Percentiles rank a stretch among this genome's conserved stretches.
Conservation (phyloP, 1,140 invertebrate species). For the Psix sp. region DNA sequence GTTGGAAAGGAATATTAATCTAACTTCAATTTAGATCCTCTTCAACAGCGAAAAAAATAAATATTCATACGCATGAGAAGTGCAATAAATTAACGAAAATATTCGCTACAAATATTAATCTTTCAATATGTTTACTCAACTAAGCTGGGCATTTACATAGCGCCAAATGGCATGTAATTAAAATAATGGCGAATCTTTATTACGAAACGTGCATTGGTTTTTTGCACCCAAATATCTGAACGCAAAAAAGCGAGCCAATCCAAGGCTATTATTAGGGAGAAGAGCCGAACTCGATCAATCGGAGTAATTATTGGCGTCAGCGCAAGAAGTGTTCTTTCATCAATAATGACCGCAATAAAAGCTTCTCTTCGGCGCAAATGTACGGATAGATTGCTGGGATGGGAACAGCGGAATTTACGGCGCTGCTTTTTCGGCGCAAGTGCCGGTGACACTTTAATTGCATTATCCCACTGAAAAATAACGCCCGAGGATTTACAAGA, state of each 20-base stretch:
- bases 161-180: too few relatives aligned
- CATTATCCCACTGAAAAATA: conserved; percentile 34
- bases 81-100: too few relatives aligned
- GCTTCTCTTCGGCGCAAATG: not conserved
- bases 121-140: too few relatives aligned
- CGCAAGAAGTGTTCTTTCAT: conserved; percentile 15
- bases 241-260: conserved; percentile 2
- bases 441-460: conserved; percentile 42
- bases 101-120: too few relatives aligned
- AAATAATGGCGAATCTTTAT: not conserved
- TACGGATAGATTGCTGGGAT: too few relatives aligned
- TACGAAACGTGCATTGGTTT: conserved; percentile 9
- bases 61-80: too few relatives aligned
- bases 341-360: conserved; percentile 12
- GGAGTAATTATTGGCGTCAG: conserved; percentile 34
- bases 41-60: too few relatives aligned
- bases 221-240: not conserved
- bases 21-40: too few relatives aligned
- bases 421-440: conserved; percentile 10
- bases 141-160: too few relatives aligned
- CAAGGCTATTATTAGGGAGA: conserved; percentile 25
- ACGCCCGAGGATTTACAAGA: conserved; percentile 8
- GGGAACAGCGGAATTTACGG: too few relatives aligned
- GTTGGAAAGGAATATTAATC: too few relatives aligned
- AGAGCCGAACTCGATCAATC: conserved; percentile 26